Conservation (phyloP, 2,797 vertebrate genomes). For the Numenius phaeopus region DNA sequence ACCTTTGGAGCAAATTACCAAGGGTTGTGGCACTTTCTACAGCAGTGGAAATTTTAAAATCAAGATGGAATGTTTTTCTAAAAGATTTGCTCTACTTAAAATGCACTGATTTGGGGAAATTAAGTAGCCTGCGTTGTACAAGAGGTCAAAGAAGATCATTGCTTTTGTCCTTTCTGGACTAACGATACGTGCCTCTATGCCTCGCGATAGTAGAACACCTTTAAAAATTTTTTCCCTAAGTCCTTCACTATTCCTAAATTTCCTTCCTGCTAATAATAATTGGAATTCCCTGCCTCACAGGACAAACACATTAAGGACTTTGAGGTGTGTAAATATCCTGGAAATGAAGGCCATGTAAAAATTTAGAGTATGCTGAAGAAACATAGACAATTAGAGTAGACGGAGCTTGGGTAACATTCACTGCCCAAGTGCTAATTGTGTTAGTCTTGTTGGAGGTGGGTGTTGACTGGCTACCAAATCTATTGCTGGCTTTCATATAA, state of each 20-base stretch:
- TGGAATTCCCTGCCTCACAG: background rate
- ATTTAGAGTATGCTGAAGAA: background rate
- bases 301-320: background rate
- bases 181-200: accelerated
- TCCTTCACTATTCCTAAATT: background rate
- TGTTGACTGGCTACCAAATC: background rate
- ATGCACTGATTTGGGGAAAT: constrained; percentile 3
- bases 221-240: background rate
- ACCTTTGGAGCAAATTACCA: constrained; percentile 48
- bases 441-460: background rate
- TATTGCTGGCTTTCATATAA: background rate
- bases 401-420: accelerated
- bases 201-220: background rate
- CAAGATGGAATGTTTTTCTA: constrained; percentile 35
- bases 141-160: constrained; percentile 7
- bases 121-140: background rate
- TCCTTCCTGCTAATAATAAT: background rate
- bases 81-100: constrained; percentile 28
- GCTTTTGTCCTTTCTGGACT: background rate
- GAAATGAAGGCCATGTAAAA: background rate
- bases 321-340: background rate
- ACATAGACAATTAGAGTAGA: background rate
- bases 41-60: constrained; percentile 51
- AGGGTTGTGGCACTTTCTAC: constrained; percentile 48
- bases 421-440: background rate